Base-by-base conservation (phyloP, 2,113 vertebrate species). In the Epinephelus fuscoguttatus region DNA sequence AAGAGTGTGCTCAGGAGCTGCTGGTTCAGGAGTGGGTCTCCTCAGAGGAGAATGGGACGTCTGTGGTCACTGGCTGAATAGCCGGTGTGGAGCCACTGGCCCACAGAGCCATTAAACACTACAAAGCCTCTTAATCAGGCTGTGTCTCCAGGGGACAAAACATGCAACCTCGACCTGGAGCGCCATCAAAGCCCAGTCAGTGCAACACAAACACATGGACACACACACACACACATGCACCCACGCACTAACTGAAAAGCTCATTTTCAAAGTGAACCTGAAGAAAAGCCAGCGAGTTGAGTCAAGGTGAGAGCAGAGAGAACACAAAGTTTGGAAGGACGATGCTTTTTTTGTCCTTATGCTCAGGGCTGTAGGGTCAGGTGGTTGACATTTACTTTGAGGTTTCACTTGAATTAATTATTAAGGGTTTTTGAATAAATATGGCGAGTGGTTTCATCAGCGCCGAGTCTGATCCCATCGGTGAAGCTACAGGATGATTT, bases 81-180 rank as follows among this genome's bases (percentile, higher is more conserved):
- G 78, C 53, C 33, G 14, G 23, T 37, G 72, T 64, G 70, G 47
- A 62, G 45, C 68, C 14, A 30, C 53, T 8, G 81, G 57, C 64
- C 49, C 81, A 52, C 55, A 70, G 77, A 92, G 89, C 67, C 77
- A 88, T 91, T 91, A 89, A 84, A 85, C 62, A 82, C 87, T 81
- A 84, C 90, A 89, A 64, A 81, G 77, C 82, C 81, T 86, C 84
- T 91, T 90, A 90, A 93, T 94, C 88, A 90, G 83, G 49, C 57
- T 14, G 75, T 52, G 72, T 78, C 84, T 90, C 70, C 25, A 17
- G 61, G 70, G 80, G 57, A 77, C 45, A 84, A 81, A 90, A 83
- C 81, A 79, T 73, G 69, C 74, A 85, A 93, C 85, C 89, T 88
- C 71, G 52, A 87, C 78, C 80, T 42, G 56, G 75, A 85, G 52